Evolutionary conservation across 2,113 vertebrate species (phyloP), one percentile per base, ranked within the genome.

Genomic region (Hyperoodon ampullatus): DNA sequence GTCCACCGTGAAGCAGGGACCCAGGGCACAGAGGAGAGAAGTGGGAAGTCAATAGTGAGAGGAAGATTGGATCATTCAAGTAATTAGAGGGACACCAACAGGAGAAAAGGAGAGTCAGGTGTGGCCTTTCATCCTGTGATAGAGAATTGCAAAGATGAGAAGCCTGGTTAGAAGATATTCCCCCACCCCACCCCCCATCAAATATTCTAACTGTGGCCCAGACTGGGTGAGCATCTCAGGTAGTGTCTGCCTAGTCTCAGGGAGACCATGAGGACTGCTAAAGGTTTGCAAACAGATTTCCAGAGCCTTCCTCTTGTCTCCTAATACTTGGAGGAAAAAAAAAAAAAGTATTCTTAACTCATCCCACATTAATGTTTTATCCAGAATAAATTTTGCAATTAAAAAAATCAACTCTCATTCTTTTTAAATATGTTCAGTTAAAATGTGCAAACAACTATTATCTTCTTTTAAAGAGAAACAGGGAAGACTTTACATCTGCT

Each of bases 401-500:
- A 90, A 95, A 98, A 96, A 95, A 96, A 83, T 87, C 95, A 96
- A 96, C 58, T 92, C 77, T 96, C 81, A 86, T 65, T 53, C 55
- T 88, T 97, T 96, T 94, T 60, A 96, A 97, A 96, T 96, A 97
- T 96, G 95, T 72, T 97, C 97, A 98, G 94, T 96, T 97, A 97
- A 97, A 97, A 97, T 96, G 97, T 95, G 95, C 81, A 97, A 97
- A 96, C 61, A 92, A 83, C 95, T 70, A 96, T 95, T 92, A 94
- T 95, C 92, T 95, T 96, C 88, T 85, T 96, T 96, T 94, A 95
- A 92, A 96, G 95, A 95, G 90, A 97, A 97, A 97, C 94, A 96
- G 94, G 94, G 60, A 94, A 93, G 78, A 3, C 66, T 97, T 95
- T 97, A 94, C 85, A 97, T 95, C 87, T 97, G 95, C 88, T 96